Evolutionary conservation across 2,113 vertebrate species (phyloP), one percentile per base, ranked within the genome.

Genomic region (Pithys albifrons): DNA sequence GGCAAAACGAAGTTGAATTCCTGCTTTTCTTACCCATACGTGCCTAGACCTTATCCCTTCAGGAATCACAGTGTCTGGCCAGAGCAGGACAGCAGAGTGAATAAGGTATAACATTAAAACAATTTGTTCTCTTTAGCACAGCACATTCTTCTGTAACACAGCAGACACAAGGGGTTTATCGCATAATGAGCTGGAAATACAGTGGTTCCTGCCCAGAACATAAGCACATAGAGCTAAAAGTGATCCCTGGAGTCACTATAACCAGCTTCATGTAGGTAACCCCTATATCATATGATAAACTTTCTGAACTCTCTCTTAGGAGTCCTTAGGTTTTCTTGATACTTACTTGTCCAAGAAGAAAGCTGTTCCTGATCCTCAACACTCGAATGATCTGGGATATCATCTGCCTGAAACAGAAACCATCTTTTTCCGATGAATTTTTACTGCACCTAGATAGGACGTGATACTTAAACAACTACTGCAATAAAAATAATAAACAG

Each of bases 401-500:
- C 83, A 51, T 8, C 62, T 70, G n/a, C 31, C 52, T 86, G 67
- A 71, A 90, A 73, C 27, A 95, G 58, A 92, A 76, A 88, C 18
- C 43, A 64, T 74, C 67, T 74, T 77, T 87, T 93, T 22, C 49
- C 0, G 0, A 46, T 57, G 43, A 67, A 79, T 57, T 85, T 88
- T 67, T 81, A 35, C 64, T 14, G 9, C 43, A 28, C 29, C 39
- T 65, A 81, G 69, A 86, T 83, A 76, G 64, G 54, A 46, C 2
- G 9, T 59, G 65, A 76, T 85, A 79, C 88, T 89, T 91, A 88
- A 96, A 74, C 28, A 45, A 83, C 52, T n/a, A n/a, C 65, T 54
- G 91, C 79, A 94, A 92, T 95, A 90, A 96, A 95, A 93, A 94
- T 71, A 97, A 89, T 92, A 91, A 94, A 91, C 95, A 91, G 41